Evolutionary conservation across 2,888 invertebrate species (phyloP), one percentile per base, ranked within the genome.

Genomic region (Embidobia sp.): DNA sequence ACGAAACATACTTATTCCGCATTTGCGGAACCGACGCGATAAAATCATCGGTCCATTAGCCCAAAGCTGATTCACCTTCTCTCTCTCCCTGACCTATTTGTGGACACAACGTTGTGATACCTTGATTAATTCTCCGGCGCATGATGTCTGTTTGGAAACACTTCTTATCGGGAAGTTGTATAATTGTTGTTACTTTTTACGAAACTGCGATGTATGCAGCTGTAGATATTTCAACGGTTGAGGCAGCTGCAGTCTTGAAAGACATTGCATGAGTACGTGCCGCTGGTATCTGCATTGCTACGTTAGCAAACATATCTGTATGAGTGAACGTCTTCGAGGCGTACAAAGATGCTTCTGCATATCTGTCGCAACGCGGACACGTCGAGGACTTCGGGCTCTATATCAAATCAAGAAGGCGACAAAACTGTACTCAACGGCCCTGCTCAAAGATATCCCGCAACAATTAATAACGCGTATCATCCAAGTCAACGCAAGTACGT

Each of bases 151-250:
- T 61, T 67, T 37, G 67, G 49, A 63, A 69, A 75, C 69, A 63
- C 69, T 63, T 69, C 75, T 75, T 63, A 75, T 69, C 75, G 63
- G 67, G 33, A 69, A 66, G 72, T 77, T 72, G 70, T 77, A 72
- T 72, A 72, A 77, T 77, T 72, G 72, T 77, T 77, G 77, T 66
- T 72, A 72, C 66, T 70, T 77, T 77, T 70, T 77, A 59, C 53
- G 77, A 66, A 70, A 77, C 46, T 66, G 61, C 44, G 66, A 66
- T 55, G 77, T 46, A 59, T 64, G 77, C 70, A 70, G 77, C 70
- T 77, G 77, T 77, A 57, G 76, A 70, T 70, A 59, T 70, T 77
- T 72, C 77, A 77, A 77, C 77, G 77, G 77, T 77, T 66, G 42
- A 77, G 48, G 72, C 77, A 77, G 77, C 77, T 77, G 77, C 77